Base-by-base conservation (phyloP, 2,797 vertebrate genomes). In the Acrossocheilus fasciatus region DNA sequence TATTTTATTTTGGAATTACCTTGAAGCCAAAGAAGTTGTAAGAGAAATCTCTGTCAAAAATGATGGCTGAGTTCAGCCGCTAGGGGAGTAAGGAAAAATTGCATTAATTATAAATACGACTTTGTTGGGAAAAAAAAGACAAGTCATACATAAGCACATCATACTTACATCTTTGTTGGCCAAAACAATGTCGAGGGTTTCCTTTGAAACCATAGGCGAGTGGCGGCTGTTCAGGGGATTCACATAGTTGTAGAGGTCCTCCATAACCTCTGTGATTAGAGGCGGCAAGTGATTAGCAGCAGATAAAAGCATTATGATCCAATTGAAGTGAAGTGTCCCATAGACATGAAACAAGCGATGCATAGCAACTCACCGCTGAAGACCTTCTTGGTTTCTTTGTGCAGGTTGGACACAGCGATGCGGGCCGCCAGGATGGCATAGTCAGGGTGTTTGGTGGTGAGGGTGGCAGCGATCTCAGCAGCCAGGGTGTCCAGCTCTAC, bases 21-120 rank as follows among this genome's bases (percentile, higher is more conserved):
- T 99, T 99, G 92, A 99, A 99, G 47, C 98, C 98, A 73, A 99
- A 99, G 92, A 98, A 99, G 92, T 99, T 99, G 91, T 99, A 99
- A 91, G 97, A 98, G 93, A 99, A 99, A 91, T 99, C 98, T 81
- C 98, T 92, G 91, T 99, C 98, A 0, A 93, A 99, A 89, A 99
- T 99, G 57, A 99, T 99, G 82, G 98, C 96, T 0, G 98, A 99
- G 92, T 99, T 99, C 69, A 99, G 95, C 76, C 98, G 97, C 97
- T 97, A 70, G 2, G 74, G 17, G 64, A 66, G 26, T 20, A 66
- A 66, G 34, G 47, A 26, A 74, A 36, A 89, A 85, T 3, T 0
- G n/a, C 20, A 57, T 78, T 1, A 12, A n/a, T 15, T 69, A 54
- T 54, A 17, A 30, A 43, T 34, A 59, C 5, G 47, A 62, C 1